Conservation (phyloP, 2,797 vertebrate species). For the Pseudochaenichthys georgianus region DNA sequence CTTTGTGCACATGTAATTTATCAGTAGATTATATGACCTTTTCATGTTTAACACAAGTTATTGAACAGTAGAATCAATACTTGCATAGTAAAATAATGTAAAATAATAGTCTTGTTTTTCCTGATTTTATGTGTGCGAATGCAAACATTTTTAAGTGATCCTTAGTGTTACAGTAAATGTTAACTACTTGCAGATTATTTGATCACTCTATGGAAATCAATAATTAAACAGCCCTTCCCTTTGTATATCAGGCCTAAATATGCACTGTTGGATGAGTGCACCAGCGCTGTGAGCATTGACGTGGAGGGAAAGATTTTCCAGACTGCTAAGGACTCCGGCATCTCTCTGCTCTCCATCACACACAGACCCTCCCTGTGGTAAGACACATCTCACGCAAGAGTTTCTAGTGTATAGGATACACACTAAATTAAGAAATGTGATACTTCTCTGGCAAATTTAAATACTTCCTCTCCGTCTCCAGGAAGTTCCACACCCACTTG, state of each 20-base stretch:
- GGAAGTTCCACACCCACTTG: constrained; percentile 99
- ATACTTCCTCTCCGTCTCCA: constrained; percentile 56
- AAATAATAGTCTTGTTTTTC: no score
- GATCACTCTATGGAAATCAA: neutral
- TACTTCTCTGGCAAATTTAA: neutral
- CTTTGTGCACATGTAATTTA: no score
- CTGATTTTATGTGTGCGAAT: no score
- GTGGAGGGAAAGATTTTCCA: constrained; percentile 99
- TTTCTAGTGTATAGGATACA: neutral
- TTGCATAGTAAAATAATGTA: no score
- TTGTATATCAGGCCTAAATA: constrained; percentile 91
- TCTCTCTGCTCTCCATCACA: constrained; percentile 97
- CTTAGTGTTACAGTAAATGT: no score
- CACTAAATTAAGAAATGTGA: neutral
- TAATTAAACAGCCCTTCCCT: neutral
- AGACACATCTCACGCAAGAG: constrained; percentile 54
- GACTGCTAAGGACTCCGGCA: constrained; percentile 93
- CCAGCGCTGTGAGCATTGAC: constrained; percentile 98
- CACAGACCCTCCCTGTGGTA: constrained; percentile 98
- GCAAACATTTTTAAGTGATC: no score
- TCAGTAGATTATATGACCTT: no score
- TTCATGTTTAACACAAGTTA: no score
- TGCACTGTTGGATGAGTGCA: constrained; percentile 96
- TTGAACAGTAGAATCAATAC: no score
- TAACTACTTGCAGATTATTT: no score